Evolutionary conservation across 2,888 invertebrate genomes (phyloP).

Genomic region (Gibbula magus): DNA sequence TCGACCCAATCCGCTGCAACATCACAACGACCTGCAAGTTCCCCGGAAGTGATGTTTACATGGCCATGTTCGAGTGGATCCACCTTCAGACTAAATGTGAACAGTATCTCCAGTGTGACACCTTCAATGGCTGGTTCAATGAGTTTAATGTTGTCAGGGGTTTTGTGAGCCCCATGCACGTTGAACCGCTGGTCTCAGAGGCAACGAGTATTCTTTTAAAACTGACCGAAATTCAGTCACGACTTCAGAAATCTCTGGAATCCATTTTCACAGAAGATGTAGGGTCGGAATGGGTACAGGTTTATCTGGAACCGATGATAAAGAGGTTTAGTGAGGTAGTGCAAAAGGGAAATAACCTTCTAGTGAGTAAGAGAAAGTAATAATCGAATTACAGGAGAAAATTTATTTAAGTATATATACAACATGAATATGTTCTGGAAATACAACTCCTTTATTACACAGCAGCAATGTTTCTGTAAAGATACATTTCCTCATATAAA

Average conservation of each 20-base stretch:
- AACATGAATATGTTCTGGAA: no score
- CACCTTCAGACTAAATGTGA: background rate
- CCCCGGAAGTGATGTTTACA: background rate
- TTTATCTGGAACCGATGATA: slow-evolving; percentile 53
- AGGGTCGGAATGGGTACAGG: slow-evolving; percentile 58
- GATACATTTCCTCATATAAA: no score
- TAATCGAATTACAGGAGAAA: no score
- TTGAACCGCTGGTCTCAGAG: slow-evolving; percentile 77
- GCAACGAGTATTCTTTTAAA: slow-evolving; percentile 52
- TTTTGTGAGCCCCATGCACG: slow-evolving; percentile 82
- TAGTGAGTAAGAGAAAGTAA: background rate
- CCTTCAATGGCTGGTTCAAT: slow-evolving; percentile 80
- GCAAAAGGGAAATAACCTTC: slow-evolving; percentile 36
- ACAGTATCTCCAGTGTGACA: background rate
- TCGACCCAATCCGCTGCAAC: slow-evolving; percentile 64
- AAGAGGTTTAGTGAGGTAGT: slow-evolving; percentile 52
- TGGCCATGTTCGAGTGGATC: background rate
- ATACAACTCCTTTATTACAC: no score
- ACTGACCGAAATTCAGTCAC: slow-evolving; percentile 47
- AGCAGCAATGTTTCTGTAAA: no score
- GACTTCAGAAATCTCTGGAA: slow-evolving; percentile 47
- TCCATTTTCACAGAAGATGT: slow-evolving; percentile 52
- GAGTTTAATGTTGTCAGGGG: slow-evolving; percentile 83
- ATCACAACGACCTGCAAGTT: background rate
- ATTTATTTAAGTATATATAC: no score